phyloP scores from a whole-genome alignment of 2,113 vertebrate species.

The Aptenodytes forsteri region DNA sequence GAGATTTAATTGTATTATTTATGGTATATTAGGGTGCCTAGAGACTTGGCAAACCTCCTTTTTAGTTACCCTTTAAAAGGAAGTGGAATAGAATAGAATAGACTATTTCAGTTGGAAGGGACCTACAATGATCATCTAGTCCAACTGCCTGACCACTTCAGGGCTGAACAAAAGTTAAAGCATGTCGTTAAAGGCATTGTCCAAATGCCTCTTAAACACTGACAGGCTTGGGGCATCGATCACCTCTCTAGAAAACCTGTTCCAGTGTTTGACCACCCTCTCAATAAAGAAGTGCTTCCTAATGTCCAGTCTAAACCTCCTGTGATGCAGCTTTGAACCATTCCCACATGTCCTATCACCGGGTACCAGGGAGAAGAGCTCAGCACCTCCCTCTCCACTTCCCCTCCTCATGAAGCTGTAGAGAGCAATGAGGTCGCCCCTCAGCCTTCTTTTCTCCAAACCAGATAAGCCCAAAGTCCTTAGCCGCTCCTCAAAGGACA shows the following conservation, averaged over 20 bases:
- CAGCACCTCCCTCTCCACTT: not conserved
- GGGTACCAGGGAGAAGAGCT: not conserved
- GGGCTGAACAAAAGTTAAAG: not conserved
- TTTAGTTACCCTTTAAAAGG: not conserved
- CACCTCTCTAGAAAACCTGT: not conserved
- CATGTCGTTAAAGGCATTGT: not conserved
- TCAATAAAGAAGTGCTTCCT: not conserved
- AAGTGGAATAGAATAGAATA: not conserved
- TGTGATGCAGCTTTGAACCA: not conserved
- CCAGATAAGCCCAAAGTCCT: not conserved
- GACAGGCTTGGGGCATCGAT: not conserved
- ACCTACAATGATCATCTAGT: not conserved
- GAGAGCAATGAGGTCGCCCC: not conserved
- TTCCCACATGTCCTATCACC: not conserved
- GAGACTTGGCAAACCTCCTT: not conserved
- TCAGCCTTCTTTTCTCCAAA: not conserved
- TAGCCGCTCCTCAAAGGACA: not conserved
- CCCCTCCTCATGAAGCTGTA: not conserved
- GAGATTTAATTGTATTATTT: not conserved
- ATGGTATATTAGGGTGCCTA: not conserved
- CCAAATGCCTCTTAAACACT: not conserved
- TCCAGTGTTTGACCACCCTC: not conserved
- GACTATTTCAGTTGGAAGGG: not conserved
- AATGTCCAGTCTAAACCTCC: not conserved
- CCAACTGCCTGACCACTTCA: not conserved